Evolutionary conservation across 1,140 invertebrate species (phyloP), one percentile per base, ranked within the genome.

Genomic region (Hyles euphorbiae): DNA sequence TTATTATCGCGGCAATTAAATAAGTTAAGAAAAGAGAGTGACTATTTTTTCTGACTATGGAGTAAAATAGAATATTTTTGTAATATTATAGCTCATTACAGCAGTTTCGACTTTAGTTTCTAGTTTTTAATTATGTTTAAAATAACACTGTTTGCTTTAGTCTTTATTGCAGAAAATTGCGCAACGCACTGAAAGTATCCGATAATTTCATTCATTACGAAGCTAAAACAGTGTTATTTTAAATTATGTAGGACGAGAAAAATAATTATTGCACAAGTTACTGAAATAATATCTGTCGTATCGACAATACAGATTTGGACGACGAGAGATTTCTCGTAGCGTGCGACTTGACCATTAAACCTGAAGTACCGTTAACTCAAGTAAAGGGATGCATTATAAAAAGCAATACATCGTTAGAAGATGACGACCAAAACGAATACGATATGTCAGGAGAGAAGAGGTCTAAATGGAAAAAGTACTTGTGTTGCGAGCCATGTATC

Each of bases 311-410:
- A 47, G 72, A 77, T 56, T 60, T 60, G 50, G 74, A 79, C 5
- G 77, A 81, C 7, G 83, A 87, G 62, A 54, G 69, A 57, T 84
- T 76, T 63, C 59, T 87, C 46, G 70, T 71, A 9, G 74, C 80
- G 36, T 78, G 78, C 33, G 81, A 84, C 68, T 70, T 84, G 64
- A 83, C 78, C 11, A 48, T 71, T 34, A 55, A 70, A 53, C 53
- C 74, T 9, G 53, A 53, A 59, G 53, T 60, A 52, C 65, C 72
- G 11, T 47, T 61, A 58, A 70, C 60, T 60, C 67, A 60, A 56
- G 56, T 75, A 44, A 87, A 85, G 58, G 73, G 76, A 22, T 78
- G 71, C 65, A 49, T 83, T 9, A 69, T 81, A 58, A 84, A 72
- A 74, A 74, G 56, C 65, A 69, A 6, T 52, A 62, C 65, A 8